Percentiles rank a stretch among this genome's conserved stretches.
Conservation (phyloP, 2,113 vertebrate species). For the Pangasianodon hypophthalmus region DNA sequence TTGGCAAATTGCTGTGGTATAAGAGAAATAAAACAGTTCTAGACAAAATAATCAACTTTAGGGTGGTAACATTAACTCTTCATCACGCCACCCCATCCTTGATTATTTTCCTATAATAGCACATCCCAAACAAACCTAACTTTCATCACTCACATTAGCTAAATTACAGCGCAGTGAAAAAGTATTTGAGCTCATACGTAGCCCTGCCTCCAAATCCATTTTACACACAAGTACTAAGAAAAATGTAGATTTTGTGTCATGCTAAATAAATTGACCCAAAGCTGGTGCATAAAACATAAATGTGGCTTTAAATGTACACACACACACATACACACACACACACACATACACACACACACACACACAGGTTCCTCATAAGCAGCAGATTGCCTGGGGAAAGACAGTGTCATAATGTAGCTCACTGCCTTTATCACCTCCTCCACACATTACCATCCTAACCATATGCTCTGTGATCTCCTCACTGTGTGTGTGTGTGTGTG, state of each 20-base stretch:
- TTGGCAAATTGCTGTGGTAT: too few relatives aligned
- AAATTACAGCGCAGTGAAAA: too few relatives aligned
- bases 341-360: constrained; percentile 31
- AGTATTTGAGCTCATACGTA: not conserved
- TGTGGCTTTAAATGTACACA: not conserved
- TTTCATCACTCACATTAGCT: too few relatives aligned
- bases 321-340: constrained; percentile 12
- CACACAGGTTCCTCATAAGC: constrained; percentile 19
- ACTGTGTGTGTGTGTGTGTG: constrained; percentile 23
- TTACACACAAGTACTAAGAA: not conserved
- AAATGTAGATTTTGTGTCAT: not conserved
- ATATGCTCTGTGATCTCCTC: constrained; percentile 48
- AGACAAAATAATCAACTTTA: too few relatives aligned
- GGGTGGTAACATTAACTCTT: too few relatives aligned
- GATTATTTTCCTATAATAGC: too few relatives aligned
- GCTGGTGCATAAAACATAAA: not conserved
- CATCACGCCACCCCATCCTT: too few relatives aligned
- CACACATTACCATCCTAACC: constrained; percentile 44
- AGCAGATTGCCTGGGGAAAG: constrained; percentile 33
- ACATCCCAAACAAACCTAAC: too few relatives aligned
- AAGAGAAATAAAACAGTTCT: too few relatives aligned
- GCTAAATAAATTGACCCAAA: not conserved
- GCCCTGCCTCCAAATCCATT: not conserved
- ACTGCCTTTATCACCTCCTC: constrained; percentile 44
- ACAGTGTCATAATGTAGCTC: constrained; percentile 17